Evolutionary conservation across 2,888 invertebrate genomes (phyloP), one percentile per base, ranked within the genome.

Genomic region (Andrena marginata): DNA sequence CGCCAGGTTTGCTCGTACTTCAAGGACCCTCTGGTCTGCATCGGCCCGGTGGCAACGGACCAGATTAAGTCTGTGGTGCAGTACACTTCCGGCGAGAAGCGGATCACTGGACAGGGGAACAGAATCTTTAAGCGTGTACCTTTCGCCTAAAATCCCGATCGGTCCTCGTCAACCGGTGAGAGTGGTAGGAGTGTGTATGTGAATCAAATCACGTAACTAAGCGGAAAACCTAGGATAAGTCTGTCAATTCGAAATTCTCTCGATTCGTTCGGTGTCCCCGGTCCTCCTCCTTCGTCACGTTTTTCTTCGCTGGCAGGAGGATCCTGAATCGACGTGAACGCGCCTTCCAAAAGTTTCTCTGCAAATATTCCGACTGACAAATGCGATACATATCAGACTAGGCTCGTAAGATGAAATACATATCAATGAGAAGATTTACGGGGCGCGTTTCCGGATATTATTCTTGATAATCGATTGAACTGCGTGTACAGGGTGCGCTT

Each of bases 1-100:
- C 92, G 89, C 0, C 94, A 97, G 97, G 97, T 97, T 87, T 98
- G 98, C 94, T 97, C 97, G n/a, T 98, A 98, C 94, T 98, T 98
- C 96, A 97, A 97, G 93, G 98, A 98, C 91, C 97, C 98, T 0
- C 95, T 98, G 65, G 97, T 97, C 26, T 98, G 98, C 95, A 97
- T 98, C 91, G 98, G 97, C 0, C 97, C 97, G 0, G 97, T 98
- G 0, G 97, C 97, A 7, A 96, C 96, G 1, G 97, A 97, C 91
- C 97, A 97, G 93, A 96, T 97, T 75, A 96, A 96, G 87, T 95
- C 94, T 73, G 93, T 95, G 77, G 96, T 97, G 0, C 97, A 97
- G 91, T 97, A 97, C 92, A 97, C 97, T 4, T 97, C 97, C 68
- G 97, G 97, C 1, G 97, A 97, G 91, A 97, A 97, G 92, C 95